Evolutionary conservation across 2,888 invertebrate genomes (phyloP), one percentile per base, ranked within the genome.

Genomic region (Drosophila multiciliata): DNA sequence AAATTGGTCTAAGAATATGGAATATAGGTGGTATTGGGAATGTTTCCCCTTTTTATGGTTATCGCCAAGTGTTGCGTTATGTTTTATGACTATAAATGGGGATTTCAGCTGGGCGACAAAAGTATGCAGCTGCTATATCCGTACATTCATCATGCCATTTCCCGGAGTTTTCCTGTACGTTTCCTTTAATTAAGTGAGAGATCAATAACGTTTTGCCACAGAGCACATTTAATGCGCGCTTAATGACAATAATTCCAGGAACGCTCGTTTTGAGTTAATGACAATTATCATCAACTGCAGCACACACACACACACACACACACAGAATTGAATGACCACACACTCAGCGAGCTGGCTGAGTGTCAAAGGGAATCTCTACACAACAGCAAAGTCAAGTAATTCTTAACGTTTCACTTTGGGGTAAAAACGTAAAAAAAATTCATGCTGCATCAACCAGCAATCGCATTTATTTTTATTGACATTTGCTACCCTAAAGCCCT

Each of bases 401-500:
- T 66, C 65, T 54, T 65, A 62, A 63, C 35, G 62, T 54, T 66
- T 72, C 78, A 69, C 66, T 76, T 80, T 59, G 82, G 68, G 65
- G 48, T 75, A 40, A 65, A 68, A 65, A 36, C 61, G 64, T 65
- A 77, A 61, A 57, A 57, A 67, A 75, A 57, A 70, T 73, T 20
- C 69, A 69, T 65, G 73, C 72, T 78, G 78, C 83, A 73, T 88
- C 86, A 80, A 78, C 63, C 65, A 80, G 84, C 73, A 73, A 58
- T 78, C 74, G 77, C 83, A 84, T 84, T 84, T 86, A 86, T 83
- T 84, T 88, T 84, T 88, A 84, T 84, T 84, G 84, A 78, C 89
- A 86, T 82, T 87, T 83, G 66, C 65, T 66, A 66, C 69, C 55
- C 40, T 55, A 55, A 35, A 45, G 65, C 63, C 58, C n/a, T n/a